A percentile compares a stretch with the other conserved stretches of the same genome.
phyloP scores from a whole-genome alignment of 2,888 invertebrate genomes.

The Rapana venosa region DNA sequence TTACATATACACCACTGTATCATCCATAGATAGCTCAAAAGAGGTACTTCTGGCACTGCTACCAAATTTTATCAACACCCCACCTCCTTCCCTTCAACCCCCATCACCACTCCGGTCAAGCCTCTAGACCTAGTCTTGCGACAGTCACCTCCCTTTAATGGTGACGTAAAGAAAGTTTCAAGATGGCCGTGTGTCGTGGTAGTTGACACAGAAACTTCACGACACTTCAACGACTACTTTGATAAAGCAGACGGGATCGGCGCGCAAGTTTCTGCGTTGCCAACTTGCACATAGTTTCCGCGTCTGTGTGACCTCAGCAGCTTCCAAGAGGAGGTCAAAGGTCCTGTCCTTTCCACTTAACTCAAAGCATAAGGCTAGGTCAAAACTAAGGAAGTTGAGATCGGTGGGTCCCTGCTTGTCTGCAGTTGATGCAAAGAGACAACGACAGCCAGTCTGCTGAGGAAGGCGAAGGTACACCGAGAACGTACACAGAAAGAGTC shows the following conservation, averaged over 20 bases:
- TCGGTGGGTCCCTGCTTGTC: not conserved
- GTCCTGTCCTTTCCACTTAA: constrained; percentile 30
- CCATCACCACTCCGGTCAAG: not conserved
- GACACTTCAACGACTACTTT: constrained; percentile 27
- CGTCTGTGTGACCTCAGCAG: constrained; percentile 36
- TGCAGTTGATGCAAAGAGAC: constrained; percentile 45
- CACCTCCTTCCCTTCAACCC: not conserved
- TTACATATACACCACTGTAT: not conserved
- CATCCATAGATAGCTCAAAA: not conserved
- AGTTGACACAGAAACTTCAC: constrained; percentile 21
- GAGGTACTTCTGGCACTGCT: not conserved
- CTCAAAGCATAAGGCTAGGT: not conserved
- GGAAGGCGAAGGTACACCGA: constrained; percentile 32
- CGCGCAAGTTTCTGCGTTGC: constrained; percentile 27
- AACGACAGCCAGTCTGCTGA: constrained; percentile 41
- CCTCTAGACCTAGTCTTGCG: not conserved
- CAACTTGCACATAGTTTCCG: constrained; percentile 22
- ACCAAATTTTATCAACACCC: not conserved
- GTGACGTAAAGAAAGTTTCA: constrained; percentile 44
- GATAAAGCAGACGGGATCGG: constrained; percentile 30
- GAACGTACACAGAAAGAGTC: constrained; percentile 43
- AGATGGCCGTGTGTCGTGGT: constrained; percentile 37
- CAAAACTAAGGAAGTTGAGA: constrained; percentile 41
- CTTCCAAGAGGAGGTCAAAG: constrained; percentile 34
- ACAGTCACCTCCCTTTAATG: constrained; percentile 29